Percentiles rank a stretch among this genome's conserved stretches.
Conservation (phyloP, 2,888 invertebrate species). For the Chaetogeoica ovagalla region DNA sequence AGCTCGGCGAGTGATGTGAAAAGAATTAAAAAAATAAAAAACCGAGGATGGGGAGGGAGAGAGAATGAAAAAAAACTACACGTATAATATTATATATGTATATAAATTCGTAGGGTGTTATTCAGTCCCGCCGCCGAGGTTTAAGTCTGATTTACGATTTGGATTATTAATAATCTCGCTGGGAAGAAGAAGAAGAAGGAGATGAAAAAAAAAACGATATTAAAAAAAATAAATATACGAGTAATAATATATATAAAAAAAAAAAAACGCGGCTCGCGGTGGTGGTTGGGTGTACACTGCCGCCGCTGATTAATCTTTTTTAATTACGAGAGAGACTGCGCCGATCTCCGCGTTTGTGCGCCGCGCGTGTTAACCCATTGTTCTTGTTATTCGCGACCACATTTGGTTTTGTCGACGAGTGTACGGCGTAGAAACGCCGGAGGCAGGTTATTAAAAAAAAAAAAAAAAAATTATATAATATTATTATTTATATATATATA, state of each 20-base stretch:
- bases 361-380: slow-evolving; percentile 24
- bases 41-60: not conserved
- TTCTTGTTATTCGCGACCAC: slow-evolving; percentile 46
- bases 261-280: slow-evolving; percentile 5
- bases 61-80: too few relatives aligned
- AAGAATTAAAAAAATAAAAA: slow-evolving; percentile 45
- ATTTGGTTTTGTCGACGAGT: slow-evolving; percentile 38
- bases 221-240: too few relatives aligned
- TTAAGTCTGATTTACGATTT: slow-evolving; percentile 53
- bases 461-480: too few relatives aligned
- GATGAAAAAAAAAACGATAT: slow-evolving; percentile 9
- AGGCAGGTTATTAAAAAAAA: slow-evolving; percentile 46
- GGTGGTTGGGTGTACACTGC: not conserved
- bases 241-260: not conserved
- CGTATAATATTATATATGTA: too few relatives aligned
- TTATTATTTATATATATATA: too few relatives aligned
- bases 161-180: slow-evolving; percentile 49
- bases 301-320: slow-evolving; percentile 51
- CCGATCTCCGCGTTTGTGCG: slow-evolving; percentile 47
- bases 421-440: slow-evolving; percentile 18
- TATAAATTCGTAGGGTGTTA: slow-evolving; percentile 51
- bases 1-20: slow-evolving; percentile 44
- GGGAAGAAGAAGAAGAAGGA: slow-evolving; percentile 9
- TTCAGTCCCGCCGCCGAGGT: slow-evolving; percentile 35
- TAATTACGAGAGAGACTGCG: slow-evolving; percentile 45